phyloP scores from a whole-genome alignment of 1,140 invertebrate genomes.

The Penaeus japonicus region DNA sequence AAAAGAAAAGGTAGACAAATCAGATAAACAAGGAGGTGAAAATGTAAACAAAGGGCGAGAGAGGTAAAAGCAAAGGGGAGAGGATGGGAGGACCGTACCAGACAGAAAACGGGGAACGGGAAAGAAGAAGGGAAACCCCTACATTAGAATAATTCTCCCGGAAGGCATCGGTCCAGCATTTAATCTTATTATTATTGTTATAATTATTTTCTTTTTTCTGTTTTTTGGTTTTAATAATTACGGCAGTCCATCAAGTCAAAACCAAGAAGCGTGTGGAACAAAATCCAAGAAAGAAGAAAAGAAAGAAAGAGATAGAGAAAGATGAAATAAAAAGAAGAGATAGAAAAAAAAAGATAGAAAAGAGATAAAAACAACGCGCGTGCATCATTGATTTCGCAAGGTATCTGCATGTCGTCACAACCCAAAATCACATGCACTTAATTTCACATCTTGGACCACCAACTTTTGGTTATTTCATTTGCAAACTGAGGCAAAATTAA shows the following conservation, averaged over 20 bases:
- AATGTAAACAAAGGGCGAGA: not conserved
- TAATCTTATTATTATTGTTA: too few species aligned
- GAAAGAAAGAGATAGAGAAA: too few species aligned
- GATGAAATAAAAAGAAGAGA: too few species aligned
- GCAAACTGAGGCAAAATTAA: slow-evolving; percentile 25
- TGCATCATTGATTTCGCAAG: slow-evolving; percentile 9
- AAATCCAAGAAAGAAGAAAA: not conserved
- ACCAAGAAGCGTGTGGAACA: slow-evolving; percentile 38
- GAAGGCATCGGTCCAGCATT: not conserved
- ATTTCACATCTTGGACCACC: slow-evolving; percentile 31
- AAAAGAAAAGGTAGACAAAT: not conserved
- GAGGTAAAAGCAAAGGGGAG: not conserved
- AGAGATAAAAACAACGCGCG: not conserved
- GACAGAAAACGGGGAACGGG: slow-evolving; percentile 35
- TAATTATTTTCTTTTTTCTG: too few species aligned
- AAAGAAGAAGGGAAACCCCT: slow-evolving; percentile 53
- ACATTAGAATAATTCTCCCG: slow-evolving; percentile 24
- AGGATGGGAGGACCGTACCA: slow-evolving; percentile 20
- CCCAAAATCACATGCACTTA: slow-evolving; percentile 42
- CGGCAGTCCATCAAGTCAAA: slow-evolving; percentile 11
- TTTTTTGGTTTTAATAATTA: not conserved
- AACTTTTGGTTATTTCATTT: slow-evolving; percentile 38
- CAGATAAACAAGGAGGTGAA: too few species aligned
- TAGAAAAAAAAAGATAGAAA: too few species aligned
- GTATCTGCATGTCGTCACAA: not conserved